Evolutionary conservation across 2,888 invertebrate genomes (phyloP), one percentile per base, ranked within the genome.

Genomic region (Hecatera dysodea): DNA sequence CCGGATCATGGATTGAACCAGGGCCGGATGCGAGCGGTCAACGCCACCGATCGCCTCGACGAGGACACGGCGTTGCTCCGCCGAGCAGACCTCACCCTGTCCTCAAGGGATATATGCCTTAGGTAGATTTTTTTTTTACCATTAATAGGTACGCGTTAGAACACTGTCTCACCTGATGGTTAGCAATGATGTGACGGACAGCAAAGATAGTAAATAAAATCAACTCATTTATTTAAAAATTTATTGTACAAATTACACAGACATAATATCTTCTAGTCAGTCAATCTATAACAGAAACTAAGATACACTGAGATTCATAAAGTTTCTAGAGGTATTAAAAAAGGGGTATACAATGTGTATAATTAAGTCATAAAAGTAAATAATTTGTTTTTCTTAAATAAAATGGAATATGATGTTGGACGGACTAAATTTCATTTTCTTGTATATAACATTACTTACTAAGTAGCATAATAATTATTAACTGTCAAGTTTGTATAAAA

Each of bases 211-310:
- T 27, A 39, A 61, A 33, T 61, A 66, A 72, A 78, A 48, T 8
- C 8, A n/a, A 46, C 46, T 6, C 4, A 61, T 36, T 46, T 56
- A 24, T 44, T 52, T 74, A 48, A 69, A 78, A 57, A 39, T 81
- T 73, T 80, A 81, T 78, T 81, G 73, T 80, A 77, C 73, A 76
- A 65, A 79, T 52, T 74, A 70, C 75, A 70, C 46, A 72, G 50
- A 69, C 55, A 56, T 72, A 72, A 53, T 71, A 72, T 66, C 22
- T 67, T 56, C 83, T 84, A 83, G 64, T 77, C 81, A 85, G 79
- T 80, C 86, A 69, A 64, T 72, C 29, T 69, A 50, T 65, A 74
- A 70, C 74, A 63, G 75, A 72, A 69, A 76, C 70, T 80, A 72
- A 72, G 63, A 39, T 72, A 75, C 59, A 74, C 57, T 64, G 73